Conservation (phyloP, 2,888 invertebrate genomes). For the Dascillus cervinus region DNA sequence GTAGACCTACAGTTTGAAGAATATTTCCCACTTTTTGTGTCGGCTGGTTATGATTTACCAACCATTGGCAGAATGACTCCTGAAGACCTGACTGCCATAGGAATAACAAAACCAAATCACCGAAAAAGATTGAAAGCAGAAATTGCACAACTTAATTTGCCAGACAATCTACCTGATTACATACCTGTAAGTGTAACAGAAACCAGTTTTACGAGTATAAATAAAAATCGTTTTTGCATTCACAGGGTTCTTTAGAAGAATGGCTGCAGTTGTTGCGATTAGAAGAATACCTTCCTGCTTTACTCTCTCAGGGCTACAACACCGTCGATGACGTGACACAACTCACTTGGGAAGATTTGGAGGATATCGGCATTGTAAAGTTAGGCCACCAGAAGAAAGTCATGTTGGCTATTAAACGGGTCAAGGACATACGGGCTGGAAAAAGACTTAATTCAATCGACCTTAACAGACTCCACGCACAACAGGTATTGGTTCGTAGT, state of each 20-base stretch:
- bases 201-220: not conserved
- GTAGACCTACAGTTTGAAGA: slow-evolving; percentile 91
- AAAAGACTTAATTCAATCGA: slow-evolving; percentile 53
- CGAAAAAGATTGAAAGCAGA: slow-evolving; percentile 93
- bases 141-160: slow-evolving; percentile 88
- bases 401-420: slow-evolving; percentile 90
- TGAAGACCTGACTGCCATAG: slow-evolving; percentile 82
- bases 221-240: not conserved
- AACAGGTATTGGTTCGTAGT: slow-evolving; percentile 36
- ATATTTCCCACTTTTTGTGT: slow-evolving; percentile 86
- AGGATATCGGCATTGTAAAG: slow-evolving; percentile 91
- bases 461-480: slow-evolving; percentile 37
- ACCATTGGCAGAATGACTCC: slow-evolving; percentile 99
- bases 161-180: slow-evolving; percentile 91
- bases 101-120: slow-evolving; percentile 95
- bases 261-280: slow-evolving; percentile 88
- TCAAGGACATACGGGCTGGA: slow-evolving; percentile 87
- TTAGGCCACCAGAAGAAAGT: slow-evolving; percentile 98
- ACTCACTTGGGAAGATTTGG: slow-evolving; percentile 97
- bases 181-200: slow-evolving; percentile 74
- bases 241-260: slow-evolving; percentile 83
- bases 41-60: slow-evolving; percentile 95
- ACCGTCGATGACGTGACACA: slow-evolving; percentile 91
- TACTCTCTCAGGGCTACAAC: slow-evolving; percentile 88
- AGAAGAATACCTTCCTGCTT: slow-evolving; percentile 85